Evolutionary conservation across 1,140 invertebrate species (phyloP).

Genomic region (Hesperophylax magnus): DNA sequence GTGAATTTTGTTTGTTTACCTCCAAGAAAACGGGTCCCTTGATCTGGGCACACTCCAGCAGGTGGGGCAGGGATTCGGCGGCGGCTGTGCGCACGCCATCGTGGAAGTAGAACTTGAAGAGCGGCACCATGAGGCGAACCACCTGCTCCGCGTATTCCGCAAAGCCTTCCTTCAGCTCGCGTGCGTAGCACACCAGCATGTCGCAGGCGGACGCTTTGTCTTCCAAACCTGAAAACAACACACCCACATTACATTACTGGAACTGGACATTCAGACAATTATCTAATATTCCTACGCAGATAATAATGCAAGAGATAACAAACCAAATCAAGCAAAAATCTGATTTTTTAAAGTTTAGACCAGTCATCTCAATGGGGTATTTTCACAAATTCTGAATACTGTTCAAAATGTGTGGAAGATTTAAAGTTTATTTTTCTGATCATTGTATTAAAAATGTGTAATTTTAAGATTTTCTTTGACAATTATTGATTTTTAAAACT

Average conservation of each 20-base stretch:
- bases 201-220: slow-evolving; percentile 99
- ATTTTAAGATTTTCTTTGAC: too few relatives aligned
- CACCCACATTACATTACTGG: background rate
- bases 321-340: too few relatives aligned
- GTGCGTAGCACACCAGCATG: slow-evolving; percentile 98
- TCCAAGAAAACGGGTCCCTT: slow-evolving; percentile 78
- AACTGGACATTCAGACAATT: background rate
- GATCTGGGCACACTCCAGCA: slow-evolving; percentile 93
- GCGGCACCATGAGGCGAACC: slow-evolving; percentile 94
- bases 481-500: too few relatives aligned
- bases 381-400: too few relatives aligned
- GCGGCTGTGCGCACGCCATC: slow-evolving; percentile 94
- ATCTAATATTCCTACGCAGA: too few relatives aligned
- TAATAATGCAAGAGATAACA: too few relatives aligned
- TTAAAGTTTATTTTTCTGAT: too few relatives aligned
- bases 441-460: too few relatives aligned
- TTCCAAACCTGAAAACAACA: slow-evolving; percentile 82
- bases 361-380: too few relatives aligned
- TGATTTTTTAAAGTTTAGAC: too few relatives aligned
- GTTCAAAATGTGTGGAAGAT: too few relatives aligned
- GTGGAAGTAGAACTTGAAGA: slow-evolving; percentile 99
- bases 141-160: slow-evolving; percentile 95
- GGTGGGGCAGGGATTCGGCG: slow-evolving; percentile 94
- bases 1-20: background rate
- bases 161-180: slow-evolving; percentile 97